These are phyloP conservation scores for Pristionchus exspectatus DNA, from an alignment of 2,888 invertebrate species.

Conservation along the genomic window DNA sequence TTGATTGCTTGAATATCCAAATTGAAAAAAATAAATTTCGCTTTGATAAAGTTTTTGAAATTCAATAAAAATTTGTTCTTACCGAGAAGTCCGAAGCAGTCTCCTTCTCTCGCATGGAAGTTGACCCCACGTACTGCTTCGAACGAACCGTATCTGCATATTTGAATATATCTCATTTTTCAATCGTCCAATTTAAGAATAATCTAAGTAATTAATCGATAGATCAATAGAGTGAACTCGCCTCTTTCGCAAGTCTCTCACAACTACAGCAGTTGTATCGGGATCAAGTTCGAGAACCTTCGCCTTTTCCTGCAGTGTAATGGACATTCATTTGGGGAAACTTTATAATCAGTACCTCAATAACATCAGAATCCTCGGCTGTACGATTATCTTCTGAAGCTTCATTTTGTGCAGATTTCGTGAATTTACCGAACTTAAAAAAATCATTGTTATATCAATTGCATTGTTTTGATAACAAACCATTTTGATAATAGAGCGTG, in stretches of 20 bases:
- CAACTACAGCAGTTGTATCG: conserved; percentile 60
- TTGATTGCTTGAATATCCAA: too few relatives aligned
- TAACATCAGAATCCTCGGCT: conserved; percentile 72
- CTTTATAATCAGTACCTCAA: conserved; percentile 53
- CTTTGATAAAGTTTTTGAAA: too few relatives aligned
- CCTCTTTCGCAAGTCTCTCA: conserved; percentile 67
- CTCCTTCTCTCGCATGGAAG: conserved; percentile 70
- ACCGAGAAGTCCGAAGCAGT: conserved; percentile 73
- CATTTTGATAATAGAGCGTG: neutral
- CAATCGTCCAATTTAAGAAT: neutral
- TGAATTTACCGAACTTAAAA: neutral
- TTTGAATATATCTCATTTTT: neutral
- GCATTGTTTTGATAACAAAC: neutral
- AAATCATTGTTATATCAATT: neutral
- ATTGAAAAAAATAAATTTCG: neutral
- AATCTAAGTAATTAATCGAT: neutral
- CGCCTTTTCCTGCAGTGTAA: conserved; percentile 62
- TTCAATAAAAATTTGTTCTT: too few relatives aligned
- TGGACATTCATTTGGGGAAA: neutral
- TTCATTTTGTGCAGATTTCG: neutral
- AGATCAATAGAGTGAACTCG: neutral
- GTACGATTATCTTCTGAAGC: neutral
- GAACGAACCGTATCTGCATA: conserved; percentile 29
- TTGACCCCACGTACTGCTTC: conserved; percentile 63
- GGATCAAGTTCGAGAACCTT: conserved; percentile 57